Evolutionary conservation across 2,113 vertebrate species (phyloP).

Genomic region (Zosterops pallidus): DNA sequence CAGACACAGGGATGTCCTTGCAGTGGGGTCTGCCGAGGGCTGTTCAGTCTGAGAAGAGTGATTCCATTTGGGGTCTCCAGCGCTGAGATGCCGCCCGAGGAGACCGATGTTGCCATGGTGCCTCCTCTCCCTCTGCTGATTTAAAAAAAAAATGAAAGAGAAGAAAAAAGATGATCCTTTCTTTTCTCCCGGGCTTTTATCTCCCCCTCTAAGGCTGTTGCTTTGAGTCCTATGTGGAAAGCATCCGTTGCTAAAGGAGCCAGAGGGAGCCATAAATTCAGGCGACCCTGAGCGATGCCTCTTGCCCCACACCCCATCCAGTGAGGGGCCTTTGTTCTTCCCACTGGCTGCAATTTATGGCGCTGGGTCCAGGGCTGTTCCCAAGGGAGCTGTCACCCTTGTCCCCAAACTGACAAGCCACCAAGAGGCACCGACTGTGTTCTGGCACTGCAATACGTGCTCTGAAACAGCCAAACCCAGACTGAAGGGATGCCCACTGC

Average conservation of each 20-base stretch:
- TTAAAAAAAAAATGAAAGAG: neutral
- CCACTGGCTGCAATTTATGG: neutral
- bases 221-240: conserved; percentile 10
- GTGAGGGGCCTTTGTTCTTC: conserved; percentile 4
- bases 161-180: conserved; percentile 54
- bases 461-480: neutral
- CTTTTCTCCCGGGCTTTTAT: conserved; percentile 62
- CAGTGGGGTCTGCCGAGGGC: neutral
- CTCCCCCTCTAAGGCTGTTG: neutral
- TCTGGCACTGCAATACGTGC: neutral
- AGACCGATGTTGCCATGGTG: conserved; percentile 59
- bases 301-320: neutral
- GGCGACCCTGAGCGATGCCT: rapidly evolving
- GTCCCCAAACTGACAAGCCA: neutral
- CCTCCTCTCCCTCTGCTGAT: neutral
- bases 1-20: neutral
- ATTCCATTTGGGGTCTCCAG: conserved; percentile 8
- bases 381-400: neutral
- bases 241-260: conserved; percentile 28
- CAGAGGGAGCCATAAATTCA: conserved; percentile 60
- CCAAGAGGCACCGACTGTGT: neutral
- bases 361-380: neutral
- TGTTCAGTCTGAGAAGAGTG: neutral
- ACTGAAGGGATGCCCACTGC: neutral
- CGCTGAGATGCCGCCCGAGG: neutral